Evolutionary conservation across 1,140 invertebrate species (phyloP), one percentile per base, ranked within the genome.

Genomic region (Nasonia vitripennis): DNA sequence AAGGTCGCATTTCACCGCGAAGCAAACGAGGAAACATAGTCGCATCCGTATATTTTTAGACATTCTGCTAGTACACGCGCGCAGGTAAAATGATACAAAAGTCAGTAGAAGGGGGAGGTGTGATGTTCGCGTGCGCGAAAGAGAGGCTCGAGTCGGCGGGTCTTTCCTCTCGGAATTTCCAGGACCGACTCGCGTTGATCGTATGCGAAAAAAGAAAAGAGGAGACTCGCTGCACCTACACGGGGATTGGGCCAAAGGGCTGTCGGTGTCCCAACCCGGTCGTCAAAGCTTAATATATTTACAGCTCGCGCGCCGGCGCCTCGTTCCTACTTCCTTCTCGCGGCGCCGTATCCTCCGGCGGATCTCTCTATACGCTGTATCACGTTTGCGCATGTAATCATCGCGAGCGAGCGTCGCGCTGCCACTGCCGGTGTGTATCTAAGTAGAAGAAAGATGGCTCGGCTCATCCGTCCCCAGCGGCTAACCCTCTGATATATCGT

Each of bases 201-300:
- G 34, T 23, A 70, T 70, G 70, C 9, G 81, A n/a, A 62, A 62
- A 62, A 62, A 62, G 4, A 7, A n/a, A n/a, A 51, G 12, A n/a
- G 17, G 55, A 20, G 17, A 7, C 55, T 62, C 20, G 17, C 55
- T 2, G 55, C 55, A 20, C 6, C 55, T 20, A 48, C 34, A 11
- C 37, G 27, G 41, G 74, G 70, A 75, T 55, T 86, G 85, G 86
- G 88, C 87, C 84, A 87, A 89, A 88, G 86, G 88, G 89, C 86
- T 89, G 88, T 51, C 20, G 55, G 62, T 31, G 90, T 93, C 92
- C 92, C 91, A 90, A 87, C 90, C 89, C 90, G 90, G 89, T 93
- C 92, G 91, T 93, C 92, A 93, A 93, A 92, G 90, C 92, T 92
- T 93, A 93, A 93, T 93, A 93, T 92, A 92, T 93, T 93, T 93